Base-by-base conservation (phyloP, 2,113 vertebrate genomes). In the Lophura nycthemera region DNA sequence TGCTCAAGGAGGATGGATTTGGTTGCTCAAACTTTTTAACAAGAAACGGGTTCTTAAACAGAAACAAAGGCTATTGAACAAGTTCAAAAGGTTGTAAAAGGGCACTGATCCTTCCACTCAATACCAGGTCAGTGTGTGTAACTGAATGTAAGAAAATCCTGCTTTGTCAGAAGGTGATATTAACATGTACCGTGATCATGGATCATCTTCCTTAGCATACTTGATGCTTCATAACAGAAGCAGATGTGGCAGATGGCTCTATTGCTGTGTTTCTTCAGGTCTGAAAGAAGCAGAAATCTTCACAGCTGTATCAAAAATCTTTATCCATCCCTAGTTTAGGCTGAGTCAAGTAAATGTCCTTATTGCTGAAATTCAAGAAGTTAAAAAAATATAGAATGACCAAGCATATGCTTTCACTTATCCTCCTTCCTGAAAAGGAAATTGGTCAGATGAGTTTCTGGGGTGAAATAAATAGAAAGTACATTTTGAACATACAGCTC, bases 401-500 rank as follows among this genome's bases (percentile, higher is more conserved):
- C 13, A 83, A 83, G 15, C 91, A 96, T 79, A 74, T 93, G 88
- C 90, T 95, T 95, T 72, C 61, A 90, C 30, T 95, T 96, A 95
- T 69, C 43, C 34, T 89, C 10, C 24, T 75, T 57, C 71, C 80
- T 78, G 76, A 65, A 86, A 81, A 95, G 65, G 88, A 96, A 91
- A 66, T 72, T 86, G 76, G 21, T 88, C 72, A 94, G 85, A 88
- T 0, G 0, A 69, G n/a, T 21, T 83, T 90, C 67, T 90, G 69
- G 89, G 76, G 27, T 78, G 89, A 88, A 97, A 91, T 83, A 95
- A 95, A 96, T 72, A 88, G 96, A 94, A 96, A 95, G 88, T 75
- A 81, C 61, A 88, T 83, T 92, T 92, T 91, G 88, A 91, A 95
- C 57, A 81, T 86, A 88, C 61, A 72, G 69, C 24, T 69, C 52